Percentiles rank a stretch among this genome's conserved stretches.
phyloP scores from a whole-genome alignment of 2,113 vertebrate genomes.

The Malurus alboscapulatus region DNA sequence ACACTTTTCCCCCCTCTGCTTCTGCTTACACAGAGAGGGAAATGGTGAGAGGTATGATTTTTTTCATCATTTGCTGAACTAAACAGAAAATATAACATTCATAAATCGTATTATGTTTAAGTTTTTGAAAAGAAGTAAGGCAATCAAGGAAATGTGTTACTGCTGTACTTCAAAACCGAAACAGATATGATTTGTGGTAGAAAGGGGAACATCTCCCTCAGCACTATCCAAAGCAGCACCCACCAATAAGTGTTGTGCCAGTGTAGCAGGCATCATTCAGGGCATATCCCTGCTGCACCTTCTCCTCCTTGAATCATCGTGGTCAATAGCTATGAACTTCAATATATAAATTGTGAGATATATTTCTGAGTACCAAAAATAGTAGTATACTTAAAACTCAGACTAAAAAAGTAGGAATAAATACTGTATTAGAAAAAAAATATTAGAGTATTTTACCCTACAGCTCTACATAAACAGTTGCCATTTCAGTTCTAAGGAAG shows the following conservation, averaged over 20 bases:
- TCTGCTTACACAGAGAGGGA: background rate
- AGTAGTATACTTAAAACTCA: background rate
- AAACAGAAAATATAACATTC: background rate
- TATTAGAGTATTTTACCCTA: background rate
- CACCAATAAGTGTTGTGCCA: background rate
- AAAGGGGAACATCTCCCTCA: background rate
- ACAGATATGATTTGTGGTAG: background rate
- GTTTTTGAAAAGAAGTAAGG: background rate
- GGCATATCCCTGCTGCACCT: rapidly evolving
- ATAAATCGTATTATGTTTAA: rapidly evolving
- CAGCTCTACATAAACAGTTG: background rate
- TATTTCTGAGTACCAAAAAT: background rate
- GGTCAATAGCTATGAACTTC: background rate
- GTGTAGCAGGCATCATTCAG: rapidly evolving
- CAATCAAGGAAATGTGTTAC: background rate
- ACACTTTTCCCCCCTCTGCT: background rate
- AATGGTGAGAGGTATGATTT: background rate
- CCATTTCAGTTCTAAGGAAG: background rate
- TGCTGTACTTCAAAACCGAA: background rate
- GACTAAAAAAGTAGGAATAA: background rate
- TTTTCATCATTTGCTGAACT: background rate
- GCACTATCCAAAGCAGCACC: background rate
- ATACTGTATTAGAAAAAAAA: background rate
- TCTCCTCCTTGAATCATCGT: background rate
- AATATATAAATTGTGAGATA: background rate